Base-by-base conservation (phyloP, 1,140 invertebrate species). In the Archivesica marissinica region DNA sequence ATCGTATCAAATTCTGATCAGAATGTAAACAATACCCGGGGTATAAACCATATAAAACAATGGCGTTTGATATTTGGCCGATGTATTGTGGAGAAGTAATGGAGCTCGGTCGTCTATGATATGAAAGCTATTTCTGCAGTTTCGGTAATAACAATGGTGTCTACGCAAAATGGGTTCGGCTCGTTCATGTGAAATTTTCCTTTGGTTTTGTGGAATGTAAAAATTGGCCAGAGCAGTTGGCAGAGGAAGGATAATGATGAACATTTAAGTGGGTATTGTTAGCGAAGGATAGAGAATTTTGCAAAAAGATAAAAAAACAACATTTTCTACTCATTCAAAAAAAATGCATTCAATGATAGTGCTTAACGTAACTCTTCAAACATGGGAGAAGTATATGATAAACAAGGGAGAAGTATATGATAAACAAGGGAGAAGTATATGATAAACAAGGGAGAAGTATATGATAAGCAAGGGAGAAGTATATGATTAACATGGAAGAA, bases 41-140 rank as follows among this genome's bases (percentile, higher is more conserved):
- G 39, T 66, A 66, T 50, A 80, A 68, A 68, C 39, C 25, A 11
- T 68, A 80, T 80, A 80, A 80, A 80, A 80, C 77, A 80, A 80
- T 80, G 77, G 35, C 61, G 59, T 25, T 61, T 47, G 77, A 80
- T 66, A 66, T 68, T 80, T 68, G 38, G 11, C 23, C 54, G 33
- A 77, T 41, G 75, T 61, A 77, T 77, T 77, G 75, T 77, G n/a
- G 20, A 59, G 47, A 44, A 39, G 75, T 77, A 77, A 77, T 77
- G 52, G 75, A 77, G 75, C 75, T 59, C 54, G 52, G 20, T 39
- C 52, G 35, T 17, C 28, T 77, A 9, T 61, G 77, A 66, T 66
- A 80, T 30, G 39, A 30, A 23, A 38, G 0, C 11, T 52, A 76
- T 41, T 80, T 80, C 77, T 80, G 77, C 59, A 52, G 61, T 80